Base-by-base conservation (phyloP, 1,140 invertebrate genomes). In the Bathynomus jamesi region DNA sequence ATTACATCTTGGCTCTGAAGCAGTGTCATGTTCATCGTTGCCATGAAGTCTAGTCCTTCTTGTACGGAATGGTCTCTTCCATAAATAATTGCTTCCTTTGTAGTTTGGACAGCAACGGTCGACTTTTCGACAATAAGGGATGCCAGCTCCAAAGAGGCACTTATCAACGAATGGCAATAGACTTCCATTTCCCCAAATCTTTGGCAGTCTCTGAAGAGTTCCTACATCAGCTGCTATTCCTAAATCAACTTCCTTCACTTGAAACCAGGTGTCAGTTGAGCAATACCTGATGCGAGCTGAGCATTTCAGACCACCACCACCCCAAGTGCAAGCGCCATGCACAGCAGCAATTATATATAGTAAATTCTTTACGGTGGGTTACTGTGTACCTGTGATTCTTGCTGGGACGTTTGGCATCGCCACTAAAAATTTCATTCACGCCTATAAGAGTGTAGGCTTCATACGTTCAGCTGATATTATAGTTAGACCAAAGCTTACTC, bases 201-300 rank as follows among this genome's bases (percentile, higher is more conserved):
- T 11, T n/a, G 46, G 46, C 46, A 53, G n/a, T 11, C 46, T 11
- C n/a, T 53, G 46, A 11, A 53, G 46, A n/a, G 46, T 53, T 11
- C 46, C 46, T 11, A 53, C 46, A 53, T 53, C 46, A n/a, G 46
- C 46, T n/a, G 46, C 46, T n/a, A 53, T 78, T 82, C 83, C 82
- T 25, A 84, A 78, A 70, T 83, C 82, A 65, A 89, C 90, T 85
- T 96, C 93, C 82, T 94, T 95, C 5, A 96, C 87, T 84, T 91
- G 89, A 81, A 98, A 99, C 86, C 89, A 96, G 5, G 95, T 90
- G 84, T 98, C 94, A 75, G 88, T 82, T 0, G 93, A 89, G 80
- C 91, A 95, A 80, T 95, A 96, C 71, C 96, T 87, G 76, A 99
- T 93, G 84, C 99, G 96, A 71, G 91, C 88, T 24, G 91, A 89